These are phyloP conservation scores for Elysia chlorotica DNA, from an alignment of 1,140 invertebrate species.

Conservation along the genomic window DNA sequence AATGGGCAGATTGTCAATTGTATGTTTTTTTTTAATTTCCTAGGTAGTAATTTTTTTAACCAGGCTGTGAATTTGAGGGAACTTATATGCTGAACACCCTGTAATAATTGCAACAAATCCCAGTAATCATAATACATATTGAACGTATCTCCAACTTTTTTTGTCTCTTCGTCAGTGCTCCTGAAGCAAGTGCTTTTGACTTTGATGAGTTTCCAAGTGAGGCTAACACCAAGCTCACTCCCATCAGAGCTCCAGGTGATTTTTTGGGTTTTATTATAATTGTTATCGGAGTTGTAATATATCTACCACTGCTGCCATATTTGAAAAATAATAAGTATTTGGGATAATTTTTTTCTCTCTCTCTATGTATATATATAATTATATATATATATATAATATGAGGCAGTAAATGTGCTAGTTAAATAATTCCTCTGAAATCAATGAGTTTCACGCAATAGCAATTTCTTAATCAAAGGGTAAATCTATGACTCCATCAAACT, in stretches of 20 bases:
- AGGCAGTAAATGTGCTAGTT: too few relatives aligned
- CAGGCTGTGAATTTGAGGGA: neutral
- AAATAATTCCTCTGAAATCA: too few relatives aligned
- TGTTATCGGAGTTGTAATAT: neutral
- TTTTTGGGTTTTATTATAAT: neutral
- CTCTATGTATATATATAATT: neutral
- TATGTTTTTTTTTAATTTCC: neutral
- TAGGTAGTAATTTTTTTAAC: neutral
- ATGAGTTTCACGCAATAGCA: neutral
- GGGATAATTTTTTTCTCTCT: neutral
- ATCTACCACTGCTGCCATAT: neutral
- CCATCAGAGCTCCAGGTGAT: slow-evolving; percentile 9
- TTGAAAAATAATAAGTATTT: neutral
- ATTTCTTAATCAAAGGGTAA: neutral
- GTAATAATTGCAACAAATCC: neutral
- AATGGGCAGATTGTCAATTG: neutral
- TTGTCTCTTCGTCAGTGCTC: neutral
- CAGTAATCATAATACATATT: neutral
- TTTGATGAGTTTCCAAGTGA: slow-evolving; percentile 18
- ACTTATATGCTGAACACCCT: neutral
- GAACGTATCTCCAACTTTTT: neutral
- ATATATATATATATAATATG: neutral
- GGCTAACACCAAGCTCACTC: slow-evolving; percentile 3
- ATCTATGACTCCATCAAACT: neutral
- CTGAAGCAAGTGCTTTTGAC: slow-evolving; percentile 18